Base-by-base conservation (phyloP, 2,888 invertebrate genomes). In the Microctonus hyperodae region DNA sequence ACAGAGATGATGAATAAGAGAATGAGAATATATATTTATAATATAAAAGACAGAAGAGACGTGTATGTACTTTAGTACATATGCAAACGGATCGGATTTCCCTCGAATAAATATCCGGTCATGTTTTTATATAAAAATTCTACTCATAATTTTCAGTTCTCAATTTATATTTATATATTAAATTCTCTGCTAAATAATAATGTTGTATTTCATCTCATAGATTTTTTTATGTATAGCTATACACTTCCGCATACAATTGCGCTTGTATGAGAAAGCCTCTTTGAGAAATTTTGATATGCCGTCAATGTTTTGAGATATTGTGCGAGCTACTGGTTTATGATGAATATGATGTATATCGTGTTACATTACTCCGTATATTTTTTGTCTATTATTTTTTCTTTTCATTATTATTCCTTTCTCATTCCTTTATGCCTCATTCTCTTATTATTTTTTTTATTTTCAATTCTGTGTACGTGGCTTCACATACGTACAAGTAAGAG, bases 201-300 rank as follows among this genome's bases (percentile, higher is more conserved):
- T 57, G 53, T 60, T 23, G 11, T 50, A 61, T 44, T n/a, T 50
- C 9, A 57, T 61, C n/a, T 56, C 56, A 23, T 20, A 23, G 48
- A n/a, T 37, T n/a, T 62, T 67, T 40, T 60, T 61, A 44, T 55
- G 40, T 37, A 62, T 62, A 50, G 67, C 65, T 60, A 60, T 44
- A 56, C 16, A 50, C n/a, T 57, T 25, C 28, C 9, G 55, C 23
- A 33, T 23, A 35, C 33, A 6, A 63, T 65, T 55, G 31, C 22
- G 31, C 44, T 64, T 66, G 62, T n/a, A n/a, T 67, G 65, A 56
- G 63, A 63, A 69, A 60, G 58, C 63, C 67, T 65, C 64, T 68
- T 71, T 69, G 69, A 71, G 65, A 44, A 69, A 70, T 71, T 68
- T 71, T 70, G 68, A 71, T 68, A 58, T 64, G 68, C 68, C 64